phyloP scores from a whole-genome alignment of 1,140 invertebrate genomes.

The Drosophila kepulauana region DNA sequence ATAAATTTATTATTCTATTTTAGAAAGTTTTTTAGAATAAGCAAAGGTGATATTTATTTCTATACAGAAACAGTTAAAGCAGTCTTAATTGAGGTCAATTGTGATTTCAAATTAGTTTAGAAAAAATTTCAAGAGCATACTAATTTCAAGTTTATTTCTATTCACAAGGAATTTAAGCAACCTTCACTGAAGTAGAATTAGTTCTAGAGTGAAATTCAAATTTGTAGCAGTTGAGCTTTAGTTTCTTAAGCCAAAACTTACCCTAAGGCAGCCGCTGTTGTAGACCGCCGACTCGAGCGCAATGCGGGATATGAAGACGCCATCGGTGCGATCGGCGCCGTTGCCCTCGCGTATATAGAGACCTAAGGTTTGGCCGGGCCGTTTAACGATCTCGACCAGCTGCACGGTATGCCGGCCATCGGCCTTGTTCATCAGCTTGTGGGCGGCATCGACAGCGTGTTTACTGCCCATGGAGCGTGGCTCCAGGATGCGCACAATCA shows the following conservation, averaged over 20 bases:
- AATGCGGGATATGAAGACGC: slow-evolving; percentile 99
- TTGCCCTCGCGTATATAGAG: slow-evolving; percentile 99
- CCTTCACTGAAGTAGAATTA: too few species aligned
- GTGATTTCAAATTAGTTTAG: too few species aligned
- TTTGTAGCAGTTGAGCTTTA: too few species aligned
- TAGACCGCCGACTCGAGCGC: slow-evolving; percentile 98
- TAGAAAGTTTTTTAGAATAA: too few species aligned
- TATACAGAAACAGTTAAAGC: too few species aligned
- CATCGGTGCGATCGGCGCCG: slow-evolving; percentile 95
- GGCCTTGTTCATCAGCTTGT: slow-evolving; percentile 90
- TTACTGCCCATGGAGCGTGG: slow-evolving; percentile 91
- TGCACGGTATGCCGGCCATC: slow-evolving; percentile 87
- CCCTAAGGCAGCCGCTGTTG: slow-evolving; percentile 97
- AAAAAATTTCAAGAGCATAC: too few species aligned
- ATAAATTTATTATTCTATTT: too few species aligned
- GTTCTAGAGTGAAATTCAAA: too few species aligned
- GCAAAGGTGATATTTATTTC: too few species aligned
- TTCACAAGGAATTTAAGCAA: too few species aligned
- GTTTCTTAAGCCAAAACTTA: slow-evolving; percentile 68
- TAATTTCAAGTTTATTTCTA: too few species aligned
- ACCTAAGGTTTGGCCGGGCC: slow-evolving; percentile 98
- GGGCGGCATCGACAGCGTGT: slow-evolving; percentile 92
- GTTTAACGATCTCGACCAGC: slow-evolving; percentile 99
- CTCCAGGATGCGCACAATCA: slow-evolving; percentile 96
- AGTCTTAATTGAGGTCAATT: too few species aligned